These are phyloP conservation scores for Steinernema khuongi DNA, from an alignment of 1,140 invertebrate genomes.

Conservation along the genomic window DNA sequence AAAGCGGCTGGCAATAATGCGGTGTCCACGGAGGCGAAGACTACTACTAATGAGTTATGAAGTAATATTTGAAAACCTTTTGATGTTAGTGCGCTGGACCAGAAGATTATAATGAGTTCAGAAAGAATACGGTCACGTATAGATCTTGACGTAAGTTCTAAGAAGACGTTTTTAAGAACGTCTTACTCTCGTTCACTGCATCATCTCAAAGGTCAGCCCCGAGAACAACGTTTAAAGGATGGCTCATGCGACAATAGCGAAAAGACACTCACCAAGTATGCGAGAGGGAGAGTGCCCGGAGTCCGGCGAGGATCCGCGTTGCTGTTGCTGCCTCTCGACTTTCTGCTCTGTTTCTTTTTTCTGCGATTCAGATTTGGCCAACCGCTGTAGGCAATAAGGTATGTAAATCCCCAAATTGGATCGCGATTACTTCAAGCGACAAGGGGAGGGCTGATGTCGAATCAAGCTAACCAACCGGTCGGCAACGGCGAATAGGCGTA, in stretches of 20 bases:
- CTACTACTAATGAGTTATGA: not conserved
- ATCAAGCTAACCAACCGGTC: constrained; percentile 12
- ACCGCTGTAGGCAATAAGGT: not conserved
- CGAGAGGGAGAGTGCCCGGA: not conserved
- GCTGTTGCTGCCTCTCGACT: not conserved
- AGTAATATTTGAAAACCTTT: not conserved
- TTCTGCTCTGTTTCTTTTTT: not conserved
- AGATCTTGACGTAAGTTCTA: not conserved
- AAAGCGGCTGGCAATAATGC: not conserved
- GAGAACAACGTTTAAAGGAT: no score
- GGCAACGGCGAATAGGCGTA: constrained; percentile 10
- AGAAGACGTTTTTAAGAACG: not conserved
- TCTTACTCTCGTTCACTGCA: no score
- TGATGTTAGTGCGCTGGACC: not conserved
- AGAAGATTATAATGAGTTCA: not conserved
- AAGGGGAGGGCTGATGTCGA: constrained; percentile 11
- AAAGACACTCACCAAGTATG: not conserved
- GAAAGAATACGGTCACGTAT: not conserved
- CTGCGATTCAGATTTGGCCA: not conserved
- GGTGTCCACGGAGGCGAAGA: not conserved
- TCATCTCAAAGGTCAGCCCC: no score
- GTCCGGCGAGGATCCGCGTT: not conserved
- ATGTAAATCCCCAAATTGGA: not conserved
- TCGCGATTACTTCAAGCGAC: not conserved
- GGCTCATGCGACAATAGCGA: not conserved